Evolutionary conservation across 2,888 invertebrate genomes (phyloP), one percentile per base, ranked within the genome.

Genomic region (Alloscopus bannaensis): DNA sequence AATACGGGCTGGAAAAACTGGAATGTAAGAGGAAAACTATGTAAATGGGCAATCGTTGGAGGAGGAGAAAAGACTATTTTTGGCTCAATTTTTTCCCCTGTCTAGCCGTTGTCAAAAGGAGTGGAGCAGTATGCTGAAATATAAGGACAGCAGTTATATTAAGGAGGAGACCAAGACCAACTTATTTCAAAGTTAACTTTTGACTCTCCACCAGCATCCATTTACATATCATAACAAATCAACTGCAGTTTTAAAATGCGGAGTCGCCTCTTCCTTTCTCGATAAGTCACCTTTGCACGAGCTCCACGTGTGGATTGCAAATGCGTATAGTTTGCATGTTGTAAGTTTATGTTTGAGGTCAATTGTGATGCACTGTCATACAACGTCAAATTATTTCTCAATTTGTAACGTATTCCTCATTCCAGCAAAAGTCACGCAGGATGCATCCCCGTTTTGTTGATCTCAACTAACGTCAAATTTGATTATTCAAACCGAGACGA

Each of bases 181-280:
- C 36, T 13, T 8, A 13, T 36, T 6, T 6, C 8, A 36, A 36
- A 36, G 13, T 6, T 36, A 57, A 57, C 24, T 26, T 57, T 20
- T 16, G 28, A 57, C 28, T 57, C 28, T 28, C 28, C 28, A 28
- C 28, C 18, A 50, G n/a, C 50, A 20, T 57, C 13, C 57, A 29
- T 57, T 57, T 57, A 29, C 57, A 57, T 57, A 57, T 57, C 57
- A 57, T 57, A 57, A 57, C 57, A 29, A 57, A 28, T 57, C 57
- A 57, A 57, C 16, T 57, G 57, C 57, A 57, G 28, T 57, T 57
- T 57, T 57, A 3, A 24, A 57, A 28, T 29, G n/a, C n/a, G n/a
- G n/a, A n/a, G n/a, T n/a, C n/a, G n/a, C n/a, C n/a, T n/a, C n/a
- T n/a, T n/a, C n/a, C n/a, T n/a, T n/a, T n/a, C n/a, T n/a, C n/a